Evolutionary conservation across 1,140 invertebrate genomes (phyloP), one percentile per base, ranked within the genome.

Genomic region (Pectinophora gossypiella): DNA sequence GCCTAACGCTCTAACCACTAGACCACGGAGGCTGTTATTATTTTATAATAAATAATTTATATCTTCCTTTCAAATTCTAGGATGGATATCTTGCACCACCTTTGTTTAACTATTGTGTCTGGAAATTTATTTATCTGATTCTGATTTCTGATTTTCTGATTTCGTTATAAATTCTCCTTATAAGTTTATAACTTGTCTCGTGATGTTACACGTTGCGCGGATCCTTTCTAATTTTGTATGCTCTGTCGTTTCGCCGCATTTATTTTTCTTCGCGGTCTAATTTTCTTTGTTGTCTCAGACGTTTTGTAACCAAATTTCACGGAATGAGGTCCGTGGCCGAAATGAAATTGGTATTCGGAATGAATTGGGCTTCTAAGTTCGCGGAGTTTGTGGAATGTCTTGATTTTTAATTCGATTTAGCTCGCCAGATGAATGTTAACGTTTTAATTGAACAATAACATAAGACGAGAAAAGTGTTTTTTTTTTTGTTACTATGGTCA

Each of bases 241-340:
- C 75, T 77, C 62, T 66, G 68, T 75, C 72, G 71, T 82, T 78
- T 77, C 62, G 58, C 61, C 76, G 72, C 76, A 76, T 85, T 81
- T 82, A 81, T 85, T 85, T 83, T 83, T 83, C 78, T 85, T 77
- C 72, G 69, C 75, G 72, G 76, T 82, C 73, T 85, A 83, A 84
- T 85, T 84, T 78, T 81, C 78, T 75, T 73, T 81, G 74, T 83
- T 85, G 79, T 85, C 79, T 80, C 76, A 64, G 72, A 70, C 74
- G 68, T 83, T 83, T 78, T 77, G 76, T 79, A 85, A 80, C 76
- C 79, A 83, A 83, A 82, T 83, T 85, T 80, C 60, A 60, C 63
- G 66, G 61, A 79, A 83, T 83, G 76, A 77, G 73, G 76, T 83
- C 75, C 75, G 71, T 63, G 75, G 65, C 71, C 72, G 67, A 79